Evolutionary conservation across 2,797 vertebrate genomes (phyloP).

Genomic region (Pristis pectinata): DNA sequence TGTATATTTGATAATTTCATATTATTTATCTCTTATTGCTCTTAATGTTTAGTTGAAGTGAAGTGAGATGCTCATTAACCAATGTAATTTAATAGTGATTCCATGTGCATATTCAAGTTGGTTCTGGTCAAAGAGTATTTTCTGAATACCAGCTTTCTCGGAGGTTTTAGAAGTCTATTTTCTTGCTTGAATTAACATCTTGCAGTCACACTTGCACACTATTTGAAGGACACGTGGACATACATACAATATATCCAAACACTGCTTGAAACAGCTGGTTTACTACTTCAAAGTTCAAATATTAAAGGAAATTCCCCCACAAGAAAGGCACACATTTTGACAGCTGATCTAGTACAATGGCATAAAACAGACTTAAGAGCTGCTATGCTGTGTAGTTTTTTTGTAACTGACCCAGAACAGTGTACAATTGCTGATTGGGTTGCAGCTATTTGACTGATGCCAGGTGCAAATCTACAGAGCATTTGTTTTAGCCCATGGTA

Average conservation of each 20-base stretch:
- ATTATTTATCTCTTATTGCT: background rate
- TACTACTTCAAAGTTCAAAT: constrained; percentile 24
- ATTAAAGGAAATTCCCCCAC: background rate
- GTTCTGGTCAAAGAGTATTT: background rate
- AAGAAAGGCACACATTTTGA: background rate
- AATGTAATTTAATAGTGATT: background rate
- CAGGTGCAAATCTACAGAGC: background rate
- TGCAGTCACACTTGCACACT: background rate
- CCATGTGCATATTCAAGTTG: background rate
- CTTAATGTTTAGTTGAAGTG: background rate
- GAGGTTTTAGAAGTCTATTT: background rate
- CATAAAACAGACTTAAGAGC: constrained; percentile 10
- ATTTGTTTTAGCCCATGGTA: background rate
- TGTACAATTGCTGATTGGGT: constrained; percentile 3
- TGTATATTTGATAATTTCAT: background rate
- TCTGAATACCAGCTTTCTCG: background rate
- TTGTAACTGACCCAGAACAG: constrained; percentile 29
- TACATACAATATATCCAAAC: background rate
- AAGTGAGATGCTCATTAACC: background rate
- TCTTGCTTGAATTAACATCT: background rate
- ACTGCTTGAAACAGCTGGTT: background rate
- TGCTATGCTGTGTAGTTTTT: background rate
- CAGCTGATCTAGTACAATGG: constrained; percentile 13
- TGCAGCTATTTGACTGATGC: background rate
- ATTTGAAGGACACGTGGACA: background rate